Evolutionary conservation across 2,113 vertebrate genomes (phyloP).

Genomic region (Bungarus multicinctus): DNA sequence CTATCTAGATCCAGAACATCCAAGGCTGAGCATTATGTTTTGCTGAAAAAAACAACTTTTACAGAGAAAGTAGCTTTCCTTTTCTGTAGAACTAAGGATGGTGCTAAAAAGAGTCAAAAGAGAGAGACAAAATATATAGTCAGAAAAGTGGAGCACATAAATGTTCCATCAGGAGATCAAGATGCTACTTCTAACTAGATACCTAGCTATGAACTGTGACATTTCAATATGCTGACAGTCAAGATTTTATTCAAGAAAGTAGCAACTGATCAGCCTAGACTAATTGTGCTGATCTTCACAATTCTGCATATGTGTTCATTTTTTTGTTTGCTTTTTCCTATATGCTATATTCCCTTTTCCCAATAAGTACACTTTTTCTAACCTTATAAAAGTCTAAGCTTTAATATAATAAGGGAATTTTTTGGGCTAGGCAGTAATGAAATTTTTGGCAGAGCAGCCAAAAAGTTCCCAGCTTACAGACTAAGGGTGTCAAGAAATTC

Average conservation of each 20-base stretch:
- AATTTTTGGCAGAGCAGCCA: background rate
- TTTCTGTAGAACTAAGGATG: background rate
- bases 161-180: background rate
- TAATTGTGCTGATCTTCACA: background rate
- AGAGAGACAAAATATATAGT: background rate
- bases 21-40: background rate
- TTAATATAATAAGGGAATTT: background rate
- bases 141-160: background rate
- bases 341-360: background rate
- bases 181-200: background rate
- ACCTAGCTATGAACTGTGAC: background rate
- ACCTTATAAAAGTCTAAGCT: background rate
- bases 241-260: background rate
- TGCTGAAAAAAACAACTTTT: background rate
- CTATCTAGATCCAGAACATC: background rate
- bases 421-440: background rate
- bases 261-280: background rate
- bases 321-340: background rate
- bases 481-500: background rate
- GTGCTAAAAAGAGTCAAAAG: background rate
- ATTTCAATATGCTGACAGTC: background rate
- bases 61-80: background rate
- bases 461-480: background rate
- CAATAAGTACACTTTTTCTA: background rate
- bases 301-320: background rate